Evolutionary conservation across 35 echinoderm and acorn worm genomes (phyloP).

Genomic region (Strongylocentrotus purpuratus): DNA sequence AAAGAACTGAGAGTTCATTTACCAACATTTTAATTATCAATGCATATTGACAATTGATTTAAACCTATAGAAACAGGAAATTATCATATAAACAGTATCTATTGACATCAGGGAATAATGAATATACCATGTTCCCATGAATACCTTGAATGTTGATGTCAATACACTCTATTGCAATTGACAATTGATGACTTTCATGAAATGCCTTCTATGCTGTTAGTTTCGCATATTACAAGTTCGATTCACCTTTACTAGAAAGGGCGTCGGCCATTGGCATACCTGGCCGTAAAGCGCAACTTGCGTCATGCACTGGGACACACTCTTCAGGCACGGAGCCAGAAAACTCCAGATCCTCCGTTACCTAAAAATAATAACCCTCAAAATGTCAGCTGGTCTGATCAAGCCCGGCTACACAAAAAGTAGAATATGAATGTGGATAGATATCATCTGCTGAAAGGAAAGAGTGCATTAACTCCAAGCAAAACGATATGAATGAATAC

Average conservation of each 20-base stretch:
- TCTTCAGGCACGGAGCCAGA: not conserved
- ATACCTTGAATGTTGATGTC: not conserved
- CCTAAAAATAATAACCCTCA: not conserved
- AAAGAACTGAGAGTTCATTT: not conserved
- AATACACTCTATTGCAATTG: not conserved
- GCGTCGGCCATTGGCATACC: not conserved
- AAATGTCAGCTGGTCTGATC: not conserved
- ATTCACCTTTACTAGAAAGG: not conserved
- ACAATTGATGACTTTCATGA: not conserved
- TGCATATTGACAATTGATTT: not conserved
- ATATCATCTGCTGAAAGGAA: too few relatives aligned
- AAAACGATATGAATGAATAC: too few relatives aligned
- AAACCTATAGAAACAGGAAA: not conserved
- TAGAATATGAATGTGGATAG: not conserved
- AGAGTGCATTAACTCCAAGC: too few relatives aligned
- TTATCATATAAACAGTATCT: not conserved
- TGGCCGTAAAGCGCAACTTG: not conserved
- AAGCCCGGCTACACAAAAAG: not conserved
- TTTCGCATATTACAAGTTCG: not conserved
- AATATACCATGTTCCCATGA: not conserved
- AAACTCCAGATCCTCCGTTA: not conserved
- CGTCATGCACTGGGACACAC: not conserved
- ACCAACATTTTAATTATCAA: not conserved
- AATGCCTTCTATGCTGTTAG: not conserved
- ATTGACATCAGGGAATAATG: not conserved